These are phyloP conservation scores for Scaptomyza pallida DNA, from an alignment of 1,140 invertebrate genomes.

Conservation along the genomic window DNA sequence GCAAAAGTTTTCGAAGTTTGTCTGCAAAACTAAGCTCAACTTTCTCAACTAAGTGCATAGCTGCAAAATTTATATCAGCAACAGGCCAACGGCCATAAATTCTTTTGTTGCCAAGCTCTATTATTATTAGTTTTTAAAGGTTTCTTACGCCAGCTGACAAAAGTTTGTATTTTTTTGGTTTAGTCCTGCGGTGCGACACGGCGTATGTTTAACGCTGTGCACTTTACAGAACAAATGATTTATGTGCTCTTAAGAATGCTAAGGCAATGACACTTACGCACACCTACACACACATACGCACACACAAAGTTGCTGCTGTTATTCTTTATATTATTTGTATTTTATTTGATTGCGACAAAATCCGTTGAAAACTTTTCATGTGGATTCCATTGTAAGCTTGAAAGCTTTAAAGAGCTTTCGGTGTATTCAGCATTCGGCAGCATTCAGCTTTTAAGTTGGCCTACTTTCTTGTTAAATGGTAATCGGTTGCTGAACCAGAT, in stretches of 20 bases:
- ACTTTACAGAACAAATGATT: constrained; percentile 43
- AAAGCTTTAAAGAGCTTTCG: constrained; percentile 2
- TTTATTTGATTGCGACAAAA: constrained; percentile 23
- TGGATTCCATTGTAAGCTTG: constrained; percentile 16
- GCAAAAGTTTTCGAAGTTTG: constrained; percentile 25
- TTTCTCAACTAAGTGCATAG: constrained; percentile 13
- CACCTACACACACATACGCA: not conserved
- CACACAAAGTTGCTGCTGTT: constrained; percentile 7
- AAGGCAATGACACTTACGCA: constrained; percentile 1
- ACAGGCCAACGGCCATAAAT: not conserved
- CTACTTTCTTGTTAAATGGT: no score
- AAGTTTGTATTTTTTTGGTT: not conserved
- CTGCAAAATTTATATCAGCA: constrained; percentile 12
- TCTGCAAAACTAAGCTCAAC: constrained; percentile 7
- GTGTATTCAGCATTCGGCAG: not conserved
- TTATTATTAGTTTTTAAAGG: no score
- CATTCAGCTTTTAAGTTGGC: not conserved
- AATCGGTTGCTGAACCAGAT: no score
- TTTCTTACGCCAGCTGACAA: not conserved
- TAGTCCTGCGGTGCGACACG: constrained; percentile 23
- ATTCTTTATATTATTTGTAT: constrained; percentile 5
- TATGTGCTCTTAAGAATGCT: constrained; percentile 42
- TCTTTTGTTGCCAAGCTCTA: not conserved
- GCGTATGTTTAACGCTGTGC: constrained; percentile 55
- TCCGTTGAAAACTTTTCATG: constrained; percentile 3